Evolutionary conservation across 2,888 invertebrate genomes (phyloP).

Genomic region (Tanaodytes sp.): DNA sequence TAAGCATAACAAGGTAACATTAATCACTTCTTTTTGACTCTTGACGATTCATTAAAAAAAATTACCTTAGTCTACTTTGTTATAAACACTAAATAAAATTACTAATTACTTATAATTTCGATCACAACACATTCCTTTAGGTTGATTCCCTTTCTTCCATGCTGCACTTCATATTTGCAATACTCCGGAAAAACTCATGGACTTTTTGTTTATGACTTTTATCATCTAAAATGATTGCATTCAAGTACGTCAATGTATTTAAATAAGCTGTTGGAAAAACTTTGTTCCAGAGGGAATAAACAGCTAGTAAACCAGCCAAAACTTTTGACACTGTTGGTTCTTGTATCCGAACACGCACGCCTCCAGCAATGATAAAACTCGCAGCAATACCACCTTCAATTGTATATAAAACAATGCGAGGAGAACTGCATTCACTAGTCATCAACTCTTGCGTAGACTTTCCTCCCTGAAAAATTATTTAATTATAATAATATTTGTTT

Average conservation of each 20-base stretch:
- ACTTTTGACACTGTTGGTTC: slow-evolving; percentile 13
- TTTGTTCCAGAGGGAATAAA: slow-evolving; percentile 25
- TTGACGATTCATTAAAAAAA: too few species aligned
- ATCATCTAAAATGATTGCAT: slow-evolving; percentile 8
- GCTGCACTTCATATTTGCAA: background rate
- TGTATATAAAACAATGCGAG: background rate
- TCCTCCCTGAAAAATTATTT: slow-evolving; percentile 20
- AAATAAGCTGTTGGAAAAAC: slow-evolving; percentile 15
- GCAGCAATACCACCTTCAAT: slow-evolving; percentile 6
- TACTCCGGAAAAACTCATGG: slow-evolving; percentile 12
- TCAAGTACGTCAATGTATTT: slow-evolving; percentile 14
- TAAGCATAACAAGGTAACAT: too few species aligned
- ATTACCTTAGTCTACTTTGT: too few species aligned
- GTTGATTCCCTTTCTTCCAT: background rate
- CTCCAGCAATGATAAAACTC: slow-evolving; percentile 19
- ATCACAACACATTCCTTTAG: background rate
- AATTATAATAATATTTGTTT: background rate
- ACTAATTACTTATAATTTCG: too few species aligned
- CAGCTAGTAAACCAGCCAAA: slow-evolving; percentile 12
- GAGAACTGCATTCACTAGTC: background rate
- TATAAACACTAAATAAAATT: too few species aligned
- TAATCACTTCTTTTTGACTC: too few species aligned
- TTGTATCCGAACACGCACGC: background rate
- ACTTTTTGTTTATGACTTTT: slow-evolving; percentile 24
- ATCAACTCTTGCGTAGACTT: slow-evolving; percentile 12